Percentiles rank a stretch among this genome's conserved stretches.
phyloP scores from a whole-genome alignment of 2,113 vertebrate species.

The Scomber japonicus region DNA sequence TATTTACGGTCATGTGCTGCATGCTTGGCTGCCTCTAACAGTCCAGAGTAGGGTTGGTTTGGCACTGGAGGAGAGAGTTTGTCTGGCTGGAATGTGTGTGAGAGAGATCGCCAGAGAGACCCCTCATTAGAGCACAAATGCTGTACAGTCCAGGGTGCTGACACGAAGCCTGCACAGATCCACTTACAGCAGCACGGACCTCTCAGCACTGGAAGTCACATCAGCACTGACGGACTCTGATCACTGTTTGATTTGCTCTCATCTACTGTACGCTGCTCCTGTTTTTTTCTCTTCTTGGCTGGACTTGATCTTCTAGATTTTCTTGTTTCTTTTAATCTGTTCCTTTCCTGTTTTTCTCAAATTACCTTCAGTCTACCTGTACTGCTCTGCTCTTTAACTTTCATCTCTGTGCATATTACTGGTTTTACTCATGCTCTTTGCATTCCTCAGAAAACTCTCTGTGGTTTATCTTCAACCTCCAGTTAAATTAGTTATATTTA shows the following conservation, averaged over 20 bases:
- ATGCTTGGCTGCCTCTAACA: constrained; percentile 34
- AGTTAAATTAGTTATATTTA: constrained; percentile 13
- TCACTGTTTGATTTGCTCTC: not conserved
- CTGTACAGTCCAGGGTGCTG: constrained; percentile 78
- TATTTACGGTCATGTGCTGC: constrained; percentile 71
- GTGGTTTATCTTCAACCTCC: not conserved
- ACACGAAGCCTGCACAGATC: constrained; percentile 77
- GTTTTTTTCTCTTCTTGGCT: not conserved
- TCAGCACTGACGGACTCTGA: constrained; percentile 1
- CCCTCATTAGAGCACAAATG: constrained; percentile 85
- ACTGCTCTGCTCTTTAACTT: too few species aligned
- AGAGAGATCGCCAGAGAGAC: constrained; percentile 72
- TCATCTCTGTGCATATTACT: too few species aligned
- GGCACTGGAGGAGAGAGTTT: constrained; percentile 54
- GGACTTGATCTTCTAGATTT: not conserved
- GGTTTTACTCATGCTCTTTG: too few species aligned
- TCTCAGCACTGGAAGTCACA: constrained; percentile 15
- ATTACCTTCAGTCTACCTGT: not conserved
- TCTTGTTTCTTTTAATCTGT: not conserved
- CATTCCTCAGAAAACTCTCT: not conserved
- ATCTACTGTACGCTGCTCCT: not conserved
- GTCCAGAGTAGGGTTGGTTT: constrained; percentile 41
- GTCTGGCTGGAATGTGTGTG: constrained; percentile 78
- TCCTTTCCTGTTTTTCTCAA: not conserved
- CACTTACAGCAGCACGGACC: constrained; percentile 66